Evolutionary conservation across 2,888 invertebrate species (phyloP).

Genomic region (Keiferia lycopersicella): DNA sequence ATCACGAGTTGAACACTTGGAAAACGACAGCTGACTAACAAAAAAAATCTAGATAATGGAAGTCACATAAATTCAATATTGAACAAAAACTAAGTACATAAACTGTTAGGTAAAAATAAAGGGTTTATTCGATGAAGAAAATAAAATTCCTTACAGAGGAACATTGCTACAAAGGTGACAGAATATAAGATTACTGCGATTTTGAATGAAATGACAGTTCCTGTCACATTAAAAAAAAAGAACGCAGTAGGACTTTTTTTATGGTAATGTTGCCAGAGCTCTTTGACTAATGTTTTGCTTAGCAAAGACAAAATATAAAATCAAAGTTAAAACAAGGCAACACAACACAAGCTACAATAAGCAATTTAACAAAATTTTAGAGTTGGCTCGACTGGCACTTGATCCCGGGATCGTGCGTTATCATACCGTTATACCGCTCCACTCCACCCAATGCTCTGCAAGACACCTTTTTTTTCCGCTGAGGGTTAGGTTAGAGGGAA

Average conservation of each 20-base stretch:
- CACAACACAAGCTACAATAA: too few relatives aligned
- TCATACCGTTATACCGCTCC: too few relatives aligned
- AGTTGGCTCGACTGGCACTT: too few relatives aligned
- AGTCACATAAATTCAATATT: conserved; percentile 48
- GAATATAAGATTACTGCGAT: not conserved
- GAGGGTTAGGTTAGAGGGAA: too few relatives aligned
- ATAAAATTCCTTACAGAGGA: conserved; percentile 6
- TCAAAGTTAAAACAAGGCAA: too few relatives aligned
- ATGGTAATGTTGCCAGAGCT: not conserved
- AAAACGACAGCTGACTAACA: conserved; percentile 41
- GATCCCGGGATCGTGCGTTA: too few relatives aligned
- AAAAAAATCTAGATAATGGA: conserved; percentile 28
- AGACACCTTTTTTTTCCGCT: too few relatives aligned
- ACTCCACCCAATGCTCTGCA: too few relatives aligned
- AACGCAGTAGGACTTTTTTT: too few relatives aligned
- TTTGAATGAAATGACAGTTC: not conserved
- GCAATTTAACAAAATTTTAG: too few relatives aligned
- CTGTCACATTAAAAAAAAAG: not conserved
- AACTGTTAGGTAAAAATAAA: conserved; percentile 9
- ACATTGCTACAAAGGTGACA: not conserved
- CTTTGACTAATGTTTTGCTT: too few relatives aligned
- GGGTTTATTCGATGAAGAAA: not conserved
- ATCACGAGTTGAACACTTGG: conserved; percentile 63
- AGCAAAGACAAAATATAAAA: too few relatives aligned
- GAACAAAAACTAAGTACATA: conserved; percentile 60